These are phyloP conservation scores for Timema cristinae DNA, from an alignment of 2,888 invertebrate species.

Conservation along the genomic window DNA sequence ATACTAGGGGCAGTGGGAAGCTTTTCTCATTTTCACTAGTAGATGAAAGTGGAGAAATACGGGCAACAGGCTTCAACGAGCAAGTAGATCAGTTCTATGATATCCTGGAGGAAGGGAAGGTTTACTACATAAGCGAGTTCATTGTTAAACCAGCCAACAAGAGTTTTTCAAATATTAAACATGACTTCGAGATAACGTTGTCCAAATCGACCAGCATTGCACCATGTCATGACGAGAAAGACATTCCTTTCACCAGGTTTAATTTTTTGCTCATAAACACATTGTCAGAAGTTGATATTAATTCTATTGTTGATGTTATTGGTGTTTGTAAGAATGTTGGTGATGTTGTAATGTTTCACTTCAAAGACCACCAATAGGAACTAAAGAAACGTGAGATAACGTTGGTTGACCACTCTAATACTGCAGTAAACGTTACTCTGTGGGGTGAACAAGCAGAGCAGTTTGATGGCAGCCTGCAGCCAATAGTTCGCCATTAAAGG, in stretches of 20 bases:
- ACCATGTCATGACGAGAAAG: slow-evolving; percentile 52
- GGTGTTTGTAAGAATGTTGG: slow-evolving; percentile 74
- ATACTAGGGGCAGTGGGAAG: slow-evolving; percentile 89
- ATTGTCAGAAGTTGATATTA: slow-evolving; percentile 62
- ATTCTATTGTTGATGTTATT: slow-evolving; percentile 75
- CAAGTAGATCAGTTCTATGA: slow-evolving; percentile 86
- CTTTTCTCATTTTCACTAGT: slow-evolving; percentile 87
- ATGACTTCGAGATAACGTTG: slow-evolving; percentile 96
- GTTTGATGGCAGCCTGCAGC: slow-evolving; percentile 71
- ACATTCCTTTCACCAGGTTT: slow-evolving; percentile 73
- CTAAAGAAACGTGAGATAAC: slow-evolving; percentile 84
- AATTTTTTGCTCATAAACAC: slow-evolving; percentile 72
- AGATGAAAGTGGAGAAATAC: slow-evolving; percentile 91
- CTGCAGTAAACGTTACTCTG: slow-evolving; percentile 73
- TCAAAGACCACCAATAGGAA: slow-evolving; percentile 72
- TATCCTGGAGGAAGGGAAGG: slow-evolving; percentile 80
- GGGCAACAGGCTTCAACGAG: slow-evolving; percentile 85
- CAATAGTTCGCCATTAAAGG: slow-evolving; percentile 87
- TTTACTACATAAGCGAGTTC: slow-evolving; percentile 84
- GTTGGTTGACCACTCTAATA: slow-evolving; percentile 79
- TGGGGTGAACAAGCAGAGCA: slow-evolving; percentile 89
- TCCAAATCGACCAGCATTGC: slow-evolving; percentile 62
- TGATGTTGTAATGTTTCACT: slow-evolving; percentile 67
- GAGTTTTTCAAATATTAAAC: slow-evolving; percentile 73
- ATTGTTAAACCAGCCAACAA: slow-evolving; percentile 90